Conservation (phyloP, 30 jellyfish, hydroid and myxozoan genomes). For the Aurelia sp. region DNA sequence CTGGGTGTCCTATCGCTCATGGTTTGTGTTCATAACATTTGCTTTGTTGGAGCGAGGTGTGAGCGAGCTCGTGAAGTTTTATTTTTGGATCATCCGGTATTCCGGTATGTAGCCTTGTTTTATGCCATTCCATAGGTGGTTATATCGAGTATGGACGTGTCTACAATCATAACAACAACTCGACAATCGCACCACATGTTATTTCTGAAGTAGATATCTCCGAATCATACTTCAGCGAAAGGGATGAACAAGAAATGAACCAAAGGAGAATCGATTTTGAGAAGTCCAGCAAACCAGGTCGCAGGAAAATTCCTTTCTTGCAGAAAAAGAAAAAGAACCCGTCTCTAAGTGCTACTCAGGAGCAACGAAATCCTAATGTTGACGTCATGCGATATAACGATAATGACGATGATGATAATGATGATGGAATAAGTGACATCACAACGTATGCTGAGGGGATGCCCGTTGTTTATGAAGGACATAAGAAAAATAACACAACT, state of each 20-base stretch:
- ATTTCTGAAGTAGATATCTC: slow-evolving; percentile 70
- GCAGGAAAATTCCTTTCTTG: slow-evolving; percentile 46
- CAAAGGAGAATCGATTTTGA: slow-evolving; percentile 18
- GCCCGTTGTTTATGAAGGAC: slow-evolving; percentile 49
- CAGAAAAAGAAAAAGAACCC: slow-evolving; percentile 47
- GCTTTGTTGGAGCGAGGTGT: too few species aligned
- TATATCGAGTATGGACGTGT: slow-evolving; percentile 52
- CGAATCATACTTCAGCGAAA: slow-evolving; percentile 51
- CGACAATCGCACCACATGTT: slow-evolving; percentile 20
- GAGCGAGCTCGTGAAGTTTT: too few species aligned
- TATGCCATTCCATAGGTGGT: slow-evolving; percentile 30
- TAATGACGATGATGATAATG: slow-evolving; percentile 35
- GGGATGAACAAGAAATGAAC: slow-evolving; percentile 38
- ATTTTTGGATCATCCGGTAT: too few species aligned
- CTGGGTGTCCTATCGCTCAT: too few species aligned
- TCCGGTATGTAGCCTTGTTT: too few species aligned
- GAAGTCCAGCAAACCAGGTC: slow-evolving; percentile 17
- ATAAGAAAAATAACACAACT: slow-evolving; percentile 9
- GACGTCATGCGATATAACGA: slow-evolving; percentile 4
- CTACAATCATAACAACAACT: not conserved
- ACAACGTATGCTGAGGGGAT: slow-evolving; percentile 63
- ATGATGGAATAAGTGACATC: slow-evolving; percentile 42
- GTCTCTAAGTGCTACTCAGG: not conserved
- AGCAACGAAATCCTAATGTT: not conserved
- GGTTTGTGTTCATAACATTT: too few species aligned